phyloP scores from a whole-genome alignment of 2,113 vertebrate species.

The Cathartes aura region DNA sequence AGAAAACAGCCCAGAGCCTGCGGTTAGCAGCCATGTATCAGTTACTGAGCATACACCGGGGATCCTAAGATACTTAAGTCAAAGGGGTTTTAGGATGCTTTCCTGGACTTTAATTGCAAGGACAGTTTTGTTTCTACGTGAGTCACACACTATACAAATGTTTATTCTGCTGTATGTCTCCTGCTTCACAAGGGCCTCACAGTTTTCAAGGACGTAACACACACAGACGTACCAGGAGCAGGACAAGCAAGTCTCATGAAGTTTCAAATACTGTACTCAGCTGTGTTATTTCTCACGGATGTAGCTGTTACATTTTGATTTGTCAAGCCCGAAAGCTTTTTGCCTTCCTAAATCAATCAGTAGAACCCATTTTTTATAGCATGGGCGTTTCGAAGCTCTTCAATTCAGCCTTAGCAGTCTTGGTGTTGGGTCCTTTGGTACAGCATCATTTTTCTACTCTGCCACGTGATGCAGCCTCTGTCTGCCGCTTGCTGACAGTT shows the following conservation, averaged over 20 bases:
- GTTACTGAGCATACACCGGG: not conserved
- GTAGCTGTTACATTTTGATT: not conserved
- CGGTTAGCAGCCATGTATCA: not conserved
- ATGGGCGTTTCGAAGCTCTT: not conserved
- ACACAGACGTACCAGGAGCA: not conserved
- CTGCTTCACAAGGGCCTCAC: not conserved
- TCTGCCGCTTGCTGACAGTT: not conserved
- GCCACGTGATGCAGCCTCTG: not conserved
- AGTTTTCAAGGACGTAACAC: not conserved
- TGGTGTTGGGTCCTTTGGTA: not conserved
- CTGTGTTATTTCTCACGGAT: not conserved
- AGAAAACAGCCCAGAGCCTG: not conserved
- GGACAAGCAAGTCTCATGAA: not conserved
- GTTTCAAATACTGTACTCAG: not conserved
- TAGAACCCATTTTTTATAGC: not conserved
- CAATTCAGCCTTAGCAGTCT: not conserved
- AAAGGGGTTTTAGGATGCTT: conserved; percentile 3
- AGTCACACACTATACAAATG: not conserved
- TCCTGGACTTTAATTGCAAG: not conserved
- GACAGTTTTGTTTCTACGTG: not conserved
- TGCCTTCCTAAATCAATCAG: not conserved
- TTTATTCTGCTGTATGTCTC: not conserved
- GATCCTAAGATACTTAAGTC: not conserved
- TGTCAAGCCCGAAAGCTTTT: not conserved
- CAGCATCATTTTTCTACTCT: not conserved